Evolutionary conservation across 2,888 invertebrate species (phyloP), one percentile per base, ranked within the genome.

Genomic region (Nycteola revayana): DNA sequence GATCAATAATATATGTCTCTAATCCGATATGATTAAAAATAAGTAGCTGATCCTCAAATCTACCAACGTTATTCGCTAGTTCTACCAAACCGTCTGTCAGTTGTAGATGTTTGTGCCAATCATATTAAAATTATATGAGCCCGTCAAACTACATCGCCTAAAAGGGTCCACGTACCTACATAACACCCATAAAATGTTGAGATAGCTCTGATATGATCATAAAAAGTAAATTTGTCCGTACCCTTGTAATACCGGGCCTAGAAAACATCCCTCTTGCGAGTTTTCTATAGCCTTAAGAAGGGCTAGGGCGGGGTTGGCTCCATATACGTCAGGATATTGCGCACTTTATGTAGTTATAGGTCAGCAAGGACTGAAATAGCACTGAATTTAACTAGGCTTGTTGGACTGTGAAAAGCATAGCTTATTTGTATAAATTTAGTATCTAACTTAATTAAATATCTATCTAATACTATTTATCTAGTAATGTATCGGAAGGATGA

Each of bases 141-240:
- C 32, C 22, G 14, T 28, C 28, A 7, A 22, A 26, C 18, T 27
- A 17, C 25, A 14, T 32, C 32, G 32, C 11, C 20, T 22, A 25
- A 33, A 42, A 33, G 24, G 5, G 14, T 14, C 14, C 36, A 35
- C 37, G 14, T 26, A 9, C 18, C 27, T 42, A 38, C 31, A 35
- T 32, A 25, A 25, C 38, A 41, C 38, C 18, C 35, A 50, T 57
- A 53, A 57, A 59, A 59, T 36, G 43, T 39, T 34, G 38, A 49
- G 52, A 56, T 50, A 49, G 50, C 47, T 36, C 44, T 57, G 49
- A 58, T 56, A 59, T 51, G 51, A 59, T 52, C 56, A 46, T 66
- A 66, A 65, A 56, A 65, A 61, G 42, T 39, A 52, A 58, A 60
- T 57, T 60, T 54, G 54, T 44, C 40, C 53, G 39, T 43, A 59